Evolutionary conservation across 2,888 invertebrate species (phyloP).

Genomic region (Pollenia amentaria): DNA sequence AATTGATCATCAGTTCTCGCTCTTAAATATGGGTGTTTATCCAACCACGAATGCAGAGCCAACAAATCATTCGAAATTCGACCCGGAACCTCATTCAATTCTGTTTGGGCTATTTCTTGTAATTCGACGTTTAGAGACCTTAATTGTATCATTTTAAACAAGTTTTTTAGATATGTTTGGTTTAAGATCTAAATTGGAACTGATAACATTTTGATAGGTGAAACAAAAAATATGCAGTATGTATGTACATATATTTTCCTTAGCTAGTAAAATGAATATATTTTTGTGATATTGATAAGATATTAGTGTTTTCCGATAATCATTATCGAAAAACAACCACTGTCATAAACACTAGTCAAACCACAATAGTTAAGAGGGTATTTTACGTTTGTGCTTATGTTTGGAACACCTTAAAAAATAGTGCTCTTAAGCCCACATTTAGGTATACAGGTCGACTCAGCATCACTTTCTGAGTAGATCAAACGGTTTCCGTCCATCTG

Average conservation of each 20-base stretch:
- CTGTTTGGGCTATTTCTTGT: conserved; percentile 83
- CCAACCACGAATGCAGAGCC: conserved; percentile 85
- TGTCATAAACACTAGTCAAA: not conserved
- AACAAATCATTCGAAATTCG: conserved; percentile 83
- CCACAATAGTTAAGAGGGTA: no score
- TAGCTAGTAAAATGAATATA: not conserved
- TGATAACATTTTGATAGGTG: conserved; percentile 23
- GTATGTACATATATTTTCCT: no score
- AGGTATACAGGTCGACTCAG: no score
- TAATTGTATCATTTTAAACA: conserved; percentile 77
- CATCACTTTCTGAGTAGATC: no score
- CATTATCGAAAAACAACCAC: conserved; percentile 29
- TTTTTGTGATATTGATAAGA: conserved; percentile 57
- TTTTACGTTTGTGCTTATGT: not conserved
- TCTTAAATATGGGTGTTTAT: conserved; percentile 85
- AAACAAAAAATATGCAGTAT: conserved; percentile 12
- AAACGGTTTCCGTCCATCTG: no score
- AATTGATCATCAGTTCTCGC: conserved; percentile 85
- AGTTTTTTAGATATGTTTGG: no score
- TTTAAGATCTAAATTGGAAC: conserved; percentile 53
- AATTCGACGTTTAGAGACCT: conserved; percentile 80
- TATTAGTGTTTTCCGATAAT: conserved; percentile 53
- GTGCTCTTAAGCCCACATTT: no score
- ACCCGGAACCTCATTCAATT: conserved; percentile 85
- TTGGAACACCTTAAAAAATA: no score